A percentile compares a stretch with the other conserved stretches of the same genome.
Evolutionary conservation across 92 coral and sea anemone genomes (phyloP).

Genomic region (Micromussa lordhowensis): DNA sequence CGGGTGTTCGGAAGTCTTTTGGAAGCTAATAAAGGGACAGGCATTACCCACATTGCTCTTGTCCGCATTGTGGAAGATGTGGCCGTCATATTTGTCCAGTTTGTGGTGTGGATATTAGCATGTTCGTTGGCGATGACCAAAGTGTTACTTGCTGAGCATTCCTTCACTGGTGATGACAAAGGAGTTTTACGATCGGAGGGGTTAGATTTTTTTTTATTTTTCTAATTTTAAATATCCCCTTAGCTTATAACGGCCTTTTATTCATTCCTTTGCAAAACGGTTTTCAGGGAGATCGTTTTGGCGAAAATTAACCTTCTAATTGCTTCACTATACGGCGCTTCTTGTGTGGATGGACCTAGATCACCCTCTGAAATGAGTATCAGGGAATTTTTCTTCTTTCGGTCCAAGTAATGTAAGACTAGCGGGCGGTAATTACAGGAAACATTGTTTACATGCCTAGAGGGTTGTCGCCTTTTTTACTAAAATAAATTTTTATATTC

Average conservation of each 20-base stretch:
- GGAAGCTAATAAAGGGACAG: conserved; percentile 18
- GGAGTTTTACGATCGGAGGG: not conserved
- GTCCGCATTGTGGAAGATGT: conserved; percentile 34
- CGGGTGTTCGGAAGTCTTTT: conserved; percentile 37
- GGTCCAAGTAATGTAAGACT: too few species aligned
- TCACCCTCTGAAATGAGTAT: too few species aligned
- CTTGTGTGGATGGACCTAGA: too few species aligned
- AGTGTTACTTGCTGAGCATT: conserved; percentile 15
- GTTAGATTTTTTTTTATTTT: not conserved
- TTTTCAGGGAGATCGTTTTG: not conserved
- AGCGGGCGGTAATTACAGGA: too few species aligned
- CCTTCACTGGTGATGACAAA: not conserved
- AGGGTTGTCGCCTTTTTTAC: too few species aligned
- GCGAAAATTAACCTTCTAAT: too few species aligned
- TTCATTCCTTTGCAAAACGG: not conserved
- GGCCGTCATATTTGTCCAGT: conserved; percentile 27
- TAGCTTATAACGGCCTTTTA: not conserved
- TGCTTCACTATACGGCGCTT: not conserved
- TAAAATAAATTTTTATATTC: too few species aligned
- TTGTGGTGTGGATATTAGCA: conserved; percentile 18
- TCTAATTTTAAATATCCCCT: not conserved
- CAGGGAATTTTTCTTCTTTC: too few species aligned
- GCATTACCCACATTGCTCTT: conserved; percentile 32
- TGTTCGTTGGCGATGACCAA: conserved; percentile 37
- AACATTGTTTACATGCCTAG: too few species aligned